phyloP scores from a whole-genome alignment of 2,888 invertebrate genomes.

The Polylopha cassiicola region DNA sequence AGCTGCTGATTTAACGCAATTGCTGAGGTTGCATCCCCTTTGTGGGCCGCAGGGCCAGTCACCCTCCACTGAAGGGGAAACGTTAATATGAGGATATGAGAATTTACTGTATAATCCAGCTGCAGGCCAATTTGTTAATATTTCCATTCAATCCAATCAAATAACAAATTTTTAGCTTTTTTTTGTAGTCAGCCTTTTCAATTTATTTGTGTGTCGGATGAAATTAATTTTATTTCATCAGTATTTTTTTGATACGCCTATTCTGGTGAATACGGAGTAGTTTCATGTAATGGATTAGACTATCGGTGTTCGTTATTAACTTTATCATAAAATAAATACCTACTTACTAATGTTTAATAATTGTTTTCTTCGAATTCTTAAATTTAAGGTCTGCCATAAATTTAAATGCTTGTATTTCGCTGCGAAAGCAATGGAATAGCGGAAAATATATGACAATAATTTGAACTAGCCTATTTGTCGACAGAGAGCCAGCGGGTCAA shows the following conservation, averaged over 20 bases:
- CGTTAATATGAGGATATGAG: constrained; percentile 74
- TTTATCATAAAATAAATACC: no score
- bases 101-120: constrained; percentile 76
- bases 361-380: no score
- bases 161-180: constrained; percentile 50
- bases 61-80: constrained; percentile 70
- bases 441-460: constrained; percentile 17
- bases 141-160: constrained; percentile 76
- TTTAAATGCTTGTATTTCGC: no score
- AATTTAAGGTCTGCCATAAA: no score
- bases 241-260: no score
- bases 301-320: no score
- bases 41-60: constrained; percentile 48
- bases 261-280: no score
- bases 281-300: no score
- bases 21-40: constrained; percentile 71
- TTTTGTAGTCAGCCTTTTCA: no score
- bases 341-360: no score
- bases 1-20: constrained; percentile 72
- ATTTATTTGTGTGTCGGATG: no score
- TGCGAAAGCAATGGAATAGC: constrained; percentile 11
- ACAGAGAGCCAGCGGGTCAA: constrained; percentile 27
- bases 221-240: no score
- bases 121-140: constrained; percentile 76
- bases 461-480: constrained; percentile 22